phyloP scores from a whole-genome alignment of 1,140 invertebrate species.

The Heliothis subflexa region DNA sequence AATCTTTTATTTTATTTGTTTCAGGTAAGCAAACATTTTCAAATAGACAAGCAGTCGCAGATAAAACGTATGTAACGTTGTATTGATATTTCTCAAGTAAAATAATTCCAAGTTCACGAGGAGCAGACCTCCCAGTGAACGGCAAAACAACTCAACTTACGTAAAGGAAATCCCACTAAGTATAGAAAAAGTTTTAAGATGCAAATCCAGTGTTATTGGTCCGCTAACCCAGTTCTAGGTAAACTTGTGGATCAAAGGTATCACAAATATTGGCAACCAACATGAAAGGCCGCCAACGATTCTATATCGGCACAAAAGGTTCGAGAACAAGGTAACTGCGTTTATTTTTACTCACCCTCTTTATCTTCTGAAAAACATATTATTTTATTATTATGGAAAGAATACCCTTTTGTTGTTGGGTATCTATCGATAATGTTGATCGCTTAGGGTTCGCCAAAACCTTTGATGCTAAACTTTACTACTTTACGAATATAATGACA shows the following conservation, averaged over 20 bases:
- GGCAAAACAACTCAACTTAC: background rate
- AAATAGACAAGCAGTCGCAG: background rate
- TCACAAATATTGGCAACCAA: conserved; percentile 25
- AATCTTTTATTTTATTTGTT: background rate
- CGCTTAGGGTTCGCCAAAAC: conserved; percentile 21
- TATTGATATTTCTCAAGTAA: background rate
- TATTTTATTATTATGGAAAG: conserved; percentile 32
- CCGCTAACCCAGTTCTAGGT: background rate
- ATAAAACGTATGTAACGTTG: background rate
- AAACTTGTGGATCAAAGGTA: conserved; percentile 22
- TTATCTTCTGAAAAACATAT: conserved; percentile 31
- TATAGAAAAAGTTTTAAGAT: conserved; percentile 12
- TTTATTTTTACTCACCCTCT: conserved; percentile 23
- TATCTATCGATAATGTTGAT: conserved; percentile 21
- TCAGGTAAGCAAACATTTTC: conserved; percentile 3
- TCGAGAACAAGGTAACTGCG: conserved; percentile 21
- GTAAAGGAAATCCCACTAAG: background rate
- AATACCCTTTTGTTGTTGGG: conserved; percentile 9
- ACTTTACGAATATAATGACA: conserved; percentile 1
- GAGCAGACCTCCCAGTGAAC: background rate
- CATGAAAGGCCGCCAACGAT: conserved; percentile 10
- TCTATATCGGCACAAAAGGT: background rate
- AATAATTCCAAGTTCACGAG: too few species aligned
- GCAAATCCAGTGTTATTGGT: conserved; percentile 11
- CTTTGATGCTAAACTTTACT: background rate